Evolutionary conservation across 2,888 invertebrate species (phyloP).

Genomic region (Mantis religiosa): DNA sequence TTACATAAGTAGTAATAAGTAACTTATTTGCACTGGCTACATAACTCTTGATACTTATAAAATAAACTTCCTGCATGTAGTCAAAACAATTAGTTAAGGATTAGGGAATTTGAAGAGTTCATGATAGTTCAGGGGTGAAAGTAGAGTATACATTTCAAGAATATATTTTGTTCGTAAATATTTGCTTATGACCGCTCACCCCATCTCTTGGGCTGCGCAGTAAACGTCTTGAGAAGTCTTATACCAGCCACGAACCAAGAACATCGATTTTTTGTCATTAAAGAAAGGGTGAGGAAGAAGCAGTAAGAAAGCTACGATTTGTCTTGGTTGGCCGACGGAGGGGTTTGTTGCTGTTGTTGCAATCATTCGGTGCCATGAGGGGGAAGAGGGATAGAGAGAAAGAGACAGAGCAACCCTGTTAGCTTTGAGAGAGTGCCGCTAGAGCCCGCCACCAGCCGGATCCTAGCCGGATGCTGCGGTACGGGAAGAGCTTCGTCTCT

Average conservation of each 20-base stretch:
- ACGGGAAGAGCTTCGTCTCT: background rate
- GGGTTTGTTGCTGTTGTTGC: background rate
- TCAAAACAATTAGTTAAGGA: too few species aligned
- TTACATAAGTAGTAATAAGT: too few species aligned
- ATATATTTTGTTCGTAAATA: background rate
- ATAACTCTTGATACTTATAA: too few species aligned
- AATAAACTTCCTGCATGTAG: too few species aligned
- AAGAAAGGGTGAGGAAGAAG: background rate
- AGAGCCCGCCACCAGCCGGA: slow-evolving; percentile 19
- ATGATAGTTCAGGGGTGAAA: too few species aligned
- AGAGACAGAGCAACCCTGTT: background rate
- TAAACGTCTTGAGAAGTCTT: slow-evolving; percentile 12
- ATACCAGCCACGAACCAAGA: background rate
- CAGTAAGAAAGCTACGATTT: background rate
- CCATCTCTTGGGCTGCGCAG: slow-evolving; percentile 3
- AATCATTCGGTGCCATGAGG: background rate
- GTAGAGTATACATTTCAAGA: too few species aligned
- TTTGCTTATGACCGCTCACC: background rate
- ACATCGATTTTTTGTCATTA: slow-evolving; percentile 6
- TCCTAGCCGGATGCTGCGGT: background rate
- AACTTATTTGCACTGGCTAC: too few species aligned
- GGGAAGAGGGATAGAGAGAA: background rate
- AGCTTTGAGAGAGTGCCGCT: slow-evolving; percentile 7
- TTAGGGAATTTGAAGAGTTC: too few species aligned
- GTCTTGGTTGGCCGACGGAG: background rate